Conservation (phyloP, 1,140 invertebrate species). For the Samia ricini region DNA sequence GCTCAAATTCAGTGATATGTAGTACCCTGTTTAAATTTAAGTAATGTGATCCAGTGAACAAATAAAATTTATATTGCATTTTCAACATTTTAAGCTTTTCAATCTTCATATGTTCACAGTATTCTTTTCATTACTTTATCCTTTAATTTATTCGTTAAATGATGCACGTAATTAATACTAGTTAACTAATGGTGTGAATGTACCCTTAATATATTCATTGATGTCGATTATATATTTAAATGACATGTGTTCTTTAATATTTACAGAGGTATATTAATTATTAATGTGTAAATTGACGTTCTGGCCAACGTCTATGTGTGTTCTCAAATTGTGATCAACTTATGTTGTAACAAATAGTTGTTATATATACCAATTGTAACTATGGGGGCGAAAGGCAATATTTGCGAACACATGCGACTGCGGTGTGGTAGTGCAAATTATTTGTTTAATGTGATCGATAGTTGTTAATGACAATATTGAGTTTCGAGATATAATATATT, state of each 20-base stretch:
- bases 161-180: background rate
- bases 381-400: background rate
- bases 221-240: background rate
- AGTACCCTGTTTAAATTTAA: no score
- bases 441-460: slow-evolving; percentile 49
- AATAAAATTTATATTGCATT: no score
- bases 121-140: no score
- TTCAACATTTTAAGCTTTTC: no score
- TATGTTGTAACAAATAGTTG: background rate
- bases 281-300: background rate
- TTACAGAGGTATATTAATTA: background rate
- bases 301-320: background rate
- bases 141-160: no score
- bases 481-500: slow-evolving; percentile 40
- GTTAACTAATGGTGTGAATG: background rate
- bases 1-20: no score
- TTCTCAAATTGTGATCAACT: background rate
- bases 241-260: background rate
- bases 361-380: background rate
- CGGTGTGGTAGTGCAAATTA: slow-evolving; percentile 30
- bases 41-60: no score
- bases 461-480: slow-evolving; percentile 50
- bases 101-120: no score
- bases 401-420: background rate
- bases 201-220: background rate